Evolutionary conservation across 2,797 vertebrate genomes (phyloP).

Genomic region (Pyrocephalus nanus): DNA sequence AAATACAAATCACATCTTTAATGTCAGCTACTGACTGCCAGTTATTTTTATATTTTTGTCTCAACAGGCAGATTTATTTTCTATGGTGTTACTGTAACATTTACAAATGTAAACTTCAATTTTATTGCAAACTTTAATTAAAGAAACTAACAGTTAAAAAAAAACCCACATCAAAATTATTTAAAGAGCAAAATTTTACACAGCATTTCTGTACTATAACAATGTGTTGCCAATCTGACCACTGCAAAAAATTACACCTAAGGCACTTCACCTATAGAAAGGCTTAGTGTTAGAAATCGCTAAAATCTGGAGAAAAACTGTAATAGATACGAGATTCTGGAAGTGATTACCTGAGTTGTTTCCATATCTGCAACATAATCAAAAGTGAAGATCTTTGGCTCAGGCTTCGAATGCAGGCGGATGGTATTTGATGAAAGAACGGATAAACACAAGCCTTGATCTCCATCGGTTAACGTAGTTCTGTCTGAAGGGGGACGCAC

Average conservation of each 20-base stretch:
- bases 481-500: conserved; percentile 87
- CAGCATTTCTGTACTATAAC: neutral
- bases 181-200: neutral
- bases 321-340: neutral
- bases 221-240: neutral
- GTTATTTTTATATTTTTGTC: neutral
- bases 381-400: conserved; percentile 91
- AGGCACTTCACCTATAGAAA: neutral
- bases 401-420: conserved; percentile 90
- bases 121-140: neutral
- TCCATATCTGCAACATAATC: conserved; percentile 92
- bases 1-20: neutral
- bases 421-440: conserved; percentile 87
- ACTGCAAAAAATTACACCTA: neutral
- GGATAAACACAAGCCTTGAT: conserved; percentile 85
- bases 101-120: neutral
- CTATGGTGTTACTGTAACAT: neutral
- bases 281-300: neutral
- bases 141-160: neutral
- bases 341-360: conserved; percentile 85
- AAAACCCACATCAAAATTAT: neutral
- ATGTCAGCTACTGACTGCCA: neutral
- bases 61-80: neutral
- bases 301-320: neutral
- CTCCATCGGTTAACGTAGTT: conserved; percentile 75